Evolutionary conservation across 2,113 vertebrate genomes (phyloP), one percentile per base, ranked within the genome.

Genomic region (Sinocyclocheilus anshuiensis): DNA sequence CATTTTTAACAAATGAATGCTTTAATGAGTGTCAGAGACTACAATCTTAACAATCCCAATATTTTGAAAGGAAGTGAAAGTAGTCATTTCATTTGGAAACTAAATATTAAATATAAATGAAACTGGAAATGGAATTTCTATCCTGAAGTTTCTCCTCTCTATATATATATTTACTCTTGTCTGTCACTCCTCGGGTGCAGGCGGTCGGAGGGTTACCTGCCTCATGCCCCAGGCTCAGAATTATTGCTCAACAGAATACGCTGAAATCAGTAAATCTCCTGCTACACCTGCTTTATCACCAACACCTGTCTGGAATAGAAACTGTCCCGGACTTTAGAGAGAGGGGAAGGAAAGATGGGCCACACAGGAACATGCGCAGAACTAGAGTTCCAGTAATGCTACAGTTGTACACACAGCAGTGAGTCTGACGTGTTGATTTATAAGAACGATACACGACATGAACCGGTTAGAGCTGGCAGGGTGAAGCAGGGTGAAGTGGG

Each of bases 251-350:
- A 86, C 87, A 82, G 82, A 84, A 84, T 83, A 75, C 80, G 69
- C 80, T 86, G 88, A 72, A 86, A 90, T 91, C 88, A 89, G 89
- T 91, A 88, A 88, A 89, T 89, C 89, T 87, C 77, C 74, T 65
- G 50, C 76, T 87, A 84, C 89, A 91, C 90, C 90, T 91, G 88
- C 90, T 84, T 69, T 26, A 78, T 77, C 86, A n/a, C 84, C 85
- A 87, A 76, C 87, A 89, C 88, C 89, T 89, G 90, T 79, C 80
- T 82, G 48, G 42, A 55, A 86, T 69, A 87, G 42, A 75, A 77
- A 81, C 75, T 82, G 80, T 57, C 76, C 71, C 24, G 36, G 13
- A 76, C 65, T 53, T 72, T 36, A 63, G 55, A 69, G 71, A 7
- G 20, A 87, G 2, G 29, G 29, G 29, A 33, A 33, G 61, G 42